Conservation (phyloP, 2,797 vertebrate genomes). For the Tangara arthus region DNA sequence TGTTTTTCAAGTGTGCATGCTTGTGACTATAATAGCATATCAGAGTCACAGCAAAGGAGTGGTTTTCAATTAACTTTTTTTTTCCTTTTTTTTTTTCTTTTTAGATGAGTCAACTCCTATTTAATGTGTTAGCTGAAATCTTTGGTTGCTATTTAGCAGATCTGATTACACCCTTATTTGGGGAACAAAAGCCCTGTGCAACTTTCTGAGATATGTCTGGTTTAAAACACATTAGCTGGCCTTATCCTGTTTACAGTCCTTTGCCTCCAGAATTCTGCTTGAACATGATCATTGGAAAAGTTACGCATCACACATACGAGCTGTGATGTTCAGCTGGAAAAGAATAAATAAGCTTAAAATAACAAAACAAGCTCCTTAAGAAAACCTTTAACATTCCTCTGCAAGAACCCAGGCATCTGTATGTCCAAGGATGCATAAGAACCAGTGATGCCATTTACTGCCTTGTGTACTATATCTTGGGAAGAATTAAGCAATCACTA, state of each 20-base stretch:
- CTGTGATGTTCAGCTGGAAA: background rate
- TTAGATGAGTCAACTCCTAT: background rate
- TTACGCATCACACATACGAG: background rate
- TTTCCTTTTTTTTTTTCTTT: accelerated
- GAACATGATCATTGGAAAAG: background rate
- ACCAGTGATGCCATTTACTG: background rate
- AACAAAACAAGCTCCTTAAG: background rate
- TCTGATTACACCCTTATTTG: background rate
- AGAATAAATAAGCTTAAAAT: background rate
- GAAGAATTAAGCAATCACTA: conserved; percentile 1
- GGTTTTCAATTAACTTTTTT: background rate
- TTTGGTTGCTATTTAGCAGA: background rate
- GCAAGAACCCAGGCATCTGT: background rate
- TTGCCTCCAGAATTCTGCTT: background rate
- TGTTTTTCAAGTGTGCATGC: background rate
- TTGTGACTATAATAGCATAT: background rate
- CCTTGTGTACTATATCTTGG: background rate
- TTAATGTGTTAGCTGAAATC: background rate
- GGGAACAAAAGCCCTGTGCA: background rate
- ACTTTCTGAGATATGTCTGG: background rate
- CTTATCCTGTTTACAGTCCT: background rate
- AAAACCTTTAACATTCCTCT: background rate
- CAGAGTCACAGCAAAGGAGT: background rate
- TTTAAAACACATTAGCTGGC: background rate
- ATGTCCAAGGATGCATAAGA: background rate